phyloP scores from a whole-genome alignment of 2,113 vertebrate genomes.

The Chlorodrepanis virens region DNA sequence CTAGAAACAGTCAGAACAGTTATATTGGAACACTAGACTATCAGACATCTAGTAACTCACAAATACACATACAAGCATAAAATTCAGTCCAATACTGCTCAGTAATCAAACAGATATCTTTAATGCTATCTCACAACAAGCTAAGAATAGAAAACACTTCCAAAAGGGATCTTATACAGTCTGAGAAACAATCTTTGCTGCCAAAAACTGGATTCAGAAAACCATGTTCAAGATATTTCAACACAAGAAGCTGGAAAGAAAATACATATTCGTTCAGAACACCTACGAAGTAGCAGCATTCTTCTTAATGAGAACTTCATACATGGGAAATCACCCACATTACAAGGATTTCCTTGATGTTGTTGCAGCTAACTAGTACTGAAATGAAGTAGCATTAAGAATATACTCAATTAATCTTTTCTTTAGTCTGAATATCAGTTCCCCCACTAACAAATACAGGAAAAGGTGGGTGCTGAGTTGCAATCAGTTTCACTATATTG shows the following conservation, averaged over 20 bases:
- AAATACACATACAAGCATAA: not conserved
- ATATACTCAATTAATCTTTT: not conserved
- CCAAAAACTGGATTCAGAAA: not conserved
- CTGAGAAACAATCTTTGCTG: not conserved
- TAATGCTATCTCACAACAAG: not conserved
- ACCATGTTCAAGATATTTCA: not conserved
- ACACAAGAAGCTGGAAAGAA: not conserved
- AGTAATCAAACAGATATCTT: not conserved
- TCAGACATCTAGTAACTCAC: not conserved
- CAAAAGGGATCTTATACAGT: not conserved
- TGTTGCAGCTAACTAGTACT: not conserved
- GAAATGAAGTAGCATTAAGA: not conserved
- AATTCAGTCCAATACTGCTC: not conserved
- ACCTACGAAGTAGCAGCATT: not conserved
- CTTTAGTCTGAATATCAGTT: not conserved
- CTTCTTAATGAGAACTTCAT: not conserved
- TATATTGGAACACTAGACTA: not conserved
- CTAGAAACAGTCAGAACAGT: not conserved
- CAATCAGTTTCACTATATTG: not conserved
- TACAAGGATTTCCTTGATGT: not conserved
- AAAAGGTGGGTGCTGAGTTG: not conserved
- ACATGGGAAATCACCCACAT: not conserved
- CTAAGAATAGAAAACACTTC: not conserved
- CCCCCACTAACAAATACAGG: accelerated
- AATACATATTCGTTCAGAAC: not conserved